Evolutionary conservation across 30 jellyfish, hydroid and myxozoan genomes (phyloP).

Genomic region (Nemopilema nomurai): DNA sequence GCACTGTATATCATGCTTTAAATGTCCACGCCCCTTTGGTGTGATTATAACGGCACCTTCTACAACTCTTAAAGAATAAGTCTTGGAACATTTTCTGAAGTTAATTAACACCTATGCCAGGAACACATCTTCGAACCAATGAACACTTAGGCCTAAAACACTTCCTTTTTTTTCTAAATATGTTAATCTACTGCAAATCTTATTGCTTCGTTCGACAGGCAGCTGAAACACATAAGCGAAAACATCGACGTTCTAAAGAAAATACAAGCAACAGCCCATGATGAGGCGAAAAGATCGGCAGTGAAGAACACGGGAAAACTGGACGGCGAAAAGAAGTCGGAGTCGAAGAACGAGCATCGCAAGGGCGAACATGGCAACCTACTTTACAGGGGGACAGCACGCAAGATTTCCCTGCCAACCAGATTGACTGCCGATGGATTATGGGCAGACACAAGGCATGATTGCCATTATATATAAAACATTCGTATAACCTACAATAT

Average conservation of each 20-base stretch:
- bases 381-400: background rate
- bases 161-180: too few species aligned
- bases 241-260: constrained; percentile 5
- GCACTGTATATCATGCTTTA: too few species aligned
- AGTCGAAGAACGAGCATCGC: background rate
- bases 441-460: background rate
- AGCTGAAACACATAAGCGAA: constrained; percentile 13
- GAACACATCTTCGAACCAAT: background rate
- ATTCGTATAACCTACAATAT: too few species aligned
- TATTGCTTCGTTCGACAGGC: background rate
- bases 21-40: too few species aligned
- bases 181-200: too few species aligned
- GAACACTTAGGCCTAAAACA: background rate
- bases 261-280: constrained; percentile 24
- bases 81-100: too few species aligned
- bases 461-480: background rate
- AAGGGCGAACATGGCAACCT: background rate
- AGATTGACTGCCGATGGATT: background rate
- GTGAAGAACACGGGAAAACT: background rate
- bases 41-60: too few species aligned
- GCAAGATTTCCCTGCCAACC: background rate
- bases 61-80: too few species aligned
- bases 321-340: background rate
- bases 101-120: too few species aligned
- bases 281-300: constrained; percentile 20